phyloP scores from a whole-genome alignment of 1,140 invertebrate species.

The Bilobella aurantiaca region DNA sequence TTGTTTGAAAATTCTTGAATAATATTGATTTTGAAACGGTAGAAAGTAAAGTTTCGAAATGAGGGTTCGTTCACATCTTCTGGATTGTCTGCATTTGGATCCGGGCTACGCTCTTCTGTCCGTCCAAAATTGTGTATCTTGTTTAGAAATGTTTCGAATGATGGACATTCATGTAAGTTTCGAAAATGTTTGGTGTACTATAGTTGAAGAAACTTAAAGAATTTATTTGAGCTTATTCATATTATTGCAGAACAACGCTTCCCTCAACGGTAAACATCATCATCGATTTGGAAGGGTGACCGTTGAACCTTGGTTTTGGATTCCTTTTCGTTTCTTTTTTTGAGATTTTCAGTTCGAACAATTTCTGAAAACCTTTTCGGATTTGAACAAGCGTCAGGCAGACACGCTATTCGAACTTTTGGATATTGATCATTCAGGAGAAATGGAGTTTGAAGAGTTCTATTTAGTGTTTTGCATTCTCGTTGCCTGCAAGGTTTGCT shows the following conservation, averaged over 20 bases:
- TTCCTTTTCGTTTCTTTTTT: background rate
- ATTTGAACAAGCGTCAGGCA: constrained; percentile 16
- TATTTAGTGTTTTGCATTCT: constrained; percentile 31
- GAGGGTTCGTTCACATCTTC: constrained; percentile 18
- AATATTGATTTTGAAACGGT: background rate
- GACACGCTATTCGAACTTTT: constrained; percentile 25
- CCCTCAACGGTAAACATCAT: constrained; percentile 24
- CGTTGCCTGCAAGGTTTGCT: constrained; percentile 30
- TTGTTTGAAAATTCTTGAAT: too few relatives aligned
- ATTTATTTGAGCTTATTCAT: background rate
- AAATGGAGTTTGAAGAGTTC: constrained; percentile 35
- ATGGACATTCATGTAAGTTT: constrained; percentile 23
- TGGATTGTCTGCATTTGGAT: constrained; percentile 27
- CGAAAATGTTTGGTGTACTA: too few relatives aligned
- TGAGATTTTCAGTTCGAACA: constrained; percentile 23
- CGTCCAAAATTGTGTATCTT: constrained; percentile 24
- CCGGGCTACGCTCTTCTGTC: constrained; percentile 30
- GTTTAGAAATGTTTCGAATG: constrained; percentile 23
- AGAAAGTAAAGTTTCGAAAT: constrained; percentile 12
- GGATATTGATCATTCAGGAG: constrained; percentile 33
- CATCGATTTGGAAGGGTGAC: background rate
- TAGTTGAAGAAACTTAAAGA: background rate
- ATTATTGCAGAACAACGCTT: background rate
- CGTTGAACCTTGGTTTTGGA: too few relatives aligned
- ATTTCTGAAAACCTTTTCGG: constrained; percentile 20